phyloP scores from a whole-genome alignment of 2,113 vertebrate genomes.

The Callorhinus ursinus region DNA sequence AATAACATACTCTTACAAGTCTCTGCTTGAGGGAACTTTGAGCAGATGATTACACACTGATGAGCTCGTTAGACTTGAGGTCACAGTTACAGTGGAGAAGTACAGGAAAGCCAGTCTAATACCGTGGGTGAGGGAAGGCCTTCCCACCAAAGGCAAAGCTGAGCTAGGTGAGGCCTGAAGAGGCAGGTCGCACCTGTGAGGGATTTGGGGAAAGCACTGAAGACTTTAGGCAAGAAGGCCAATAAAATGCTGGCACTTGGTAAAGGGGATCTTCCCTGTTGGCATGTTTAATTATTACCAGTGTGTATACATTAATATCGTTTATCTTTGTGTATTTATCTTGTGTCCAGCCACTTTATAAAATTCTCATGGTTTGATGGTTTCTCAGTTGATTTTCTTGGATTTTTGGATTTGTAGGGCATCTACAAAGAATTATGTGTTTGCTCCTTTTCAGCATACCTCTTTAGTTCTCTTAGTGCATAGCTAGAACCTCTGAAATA shows the following conservation, averaged over 20 bases:
- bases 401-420: too few species aligned
- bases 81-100: neutral
- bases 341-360: neutral
- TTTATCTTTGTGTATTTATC: neutral
- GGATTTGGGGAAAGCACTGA: neutral
- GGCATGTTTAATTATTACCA: neutral
- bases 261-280: neutral
- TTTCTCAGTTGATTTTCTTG: neutral
- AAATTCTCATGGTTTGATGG: too few species aligned
- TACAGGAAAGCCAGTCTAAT: too few species aligned
- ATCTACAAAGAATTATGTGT: neutral
- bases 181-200: rapidly evolving
- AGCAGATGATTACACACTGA: neutral
- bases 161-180: neutral
- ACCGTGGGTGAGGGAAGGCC: neutral
- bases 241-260: rapidly evolving
- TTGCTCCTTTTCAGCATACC: too few species aligned
- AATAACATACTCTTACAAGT: neutral
- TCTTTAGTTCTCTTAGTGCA: too few species aligned
- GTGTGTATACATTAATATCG: rapidly evolving
- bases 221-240: neutral
- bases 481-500: too few species aligned
- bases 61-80: neutral
- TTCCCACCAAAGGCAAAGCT: neutral
- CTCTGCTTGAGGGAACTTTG: neutral